Evolutionary conservation across 1,140 invertebrate genomes (phyloP), one percentile per base, ranked within the genome.

Genomic region (Thereuonema tuberculata): DNA sequence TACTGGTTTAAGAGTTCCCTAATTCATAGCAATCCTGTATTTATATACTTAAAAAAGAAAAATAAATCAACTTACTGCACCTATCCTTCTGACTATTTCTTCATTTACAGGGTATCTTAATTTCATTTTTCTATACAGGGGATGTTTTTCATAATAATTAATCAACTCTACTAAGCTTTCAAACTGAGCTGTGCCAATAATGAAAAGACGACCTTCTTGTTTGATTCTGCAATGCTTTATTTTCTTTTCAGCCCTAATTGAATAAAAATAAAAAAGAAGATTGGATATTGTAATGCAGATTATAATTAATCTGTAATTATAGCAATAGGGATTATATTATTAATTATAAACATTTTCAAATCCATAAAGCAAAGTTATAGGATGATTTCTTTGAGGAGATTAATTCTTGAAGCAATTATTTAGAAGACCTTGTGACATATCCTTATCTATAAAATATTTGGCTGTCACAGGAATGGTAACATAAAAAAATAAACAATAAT

Each of bases 211-310:
- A 2, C 91, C 93, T 70, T 97, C 93, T 47, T 87, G 77, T 71
- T 89, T 89, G 26, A 98, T 91, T 55, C 89, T 81, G 73, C 94
- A 98, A 70, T 97, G 93, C 69, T 96, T 97, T 58, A 97, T 94
- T 74, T 91, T 87, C 23, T 85, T 86, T 67, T 94, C 89, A 24
- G 88, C 89, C 68, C 90, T 92, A 67, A 26, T 63, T 65, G 60
- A 76, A 73, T 53, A 20, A 17, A 64, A 65, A 66, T 62, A 58
- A 29, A 61, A 56, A 23, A 21, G n/a, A 25, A 25, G 17, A 60
- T 20, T 59, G 47, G 26, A 17, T 37, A 9, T 17, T 9, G 5
- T 37, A 37, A 37, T 37, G 17, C 5, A 9, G 55, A 43, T 24
- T 5, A 28, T 23, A 27, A 17, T 21, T 1, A 2, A 27, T 37